Base-by-base conservation (phyloP, 1,140 invertebrate genomes). In the Rhagoletis zephyria region DNA sequence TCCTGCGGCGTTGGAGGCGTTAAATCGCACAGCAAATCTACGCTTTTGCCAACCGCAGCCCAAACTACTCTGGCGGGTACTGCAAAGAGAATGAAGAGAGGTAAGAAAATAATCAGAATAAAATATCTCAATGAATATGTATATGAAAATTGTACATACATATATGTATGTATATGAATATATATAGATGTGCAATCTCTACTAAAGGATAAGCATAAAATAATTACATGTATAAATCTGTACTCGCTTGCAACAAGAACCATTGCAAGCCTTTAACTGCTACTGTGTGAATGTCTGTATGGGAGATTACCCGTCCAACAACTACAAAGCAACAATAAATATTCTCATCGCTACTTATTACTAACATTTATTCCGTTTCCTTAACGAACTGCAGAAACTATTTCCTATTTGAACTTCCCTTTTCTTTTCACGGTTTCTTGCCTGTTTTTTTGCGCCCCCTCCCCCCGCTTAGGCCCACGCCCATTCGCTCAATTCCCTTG, bases 1-100 rank as follows among this genome's bases (percentile, higher is more conserved):
- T 97, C 97, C 88, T 95, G 95, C 3, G 95, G 93, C 59, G 94
- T 93, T 6, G 96, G 95, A 4, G 96, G 95, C 12, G 96, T 96
- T 61, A 97, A 94, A 93, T 97, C 96, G 93, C 97, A 97, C 0
- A 97, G 96, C 89, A 97, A 92, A 87, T 96, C 95, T 7, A 96
- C 96, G 90, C 95, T 94, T 48, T 95, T 95, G 30, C 96, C 96
- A 85, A 95, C 94, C 42, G 95, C 94, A 7, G 95, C 96, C 95
- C 96, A 96, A 19, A 97, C 94, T 86, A 95, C 92, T 88, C 95
- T 94, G 60, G 95, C 94, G 77, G 95, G 95, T 89, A 95, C 96
- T 96, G 93, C 30, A 88, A 91, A 86, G 12, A 89, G 51, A 67
- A 16, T 4, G 4, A 40, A 42, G 14, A 45, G 30, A 86, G 14